Evolutionary conservation across 2,888 invertebrate genomes (phyloP), one percentile per base, ranked within the genome.

Genomic region (Operophtera brumata): DNA sequence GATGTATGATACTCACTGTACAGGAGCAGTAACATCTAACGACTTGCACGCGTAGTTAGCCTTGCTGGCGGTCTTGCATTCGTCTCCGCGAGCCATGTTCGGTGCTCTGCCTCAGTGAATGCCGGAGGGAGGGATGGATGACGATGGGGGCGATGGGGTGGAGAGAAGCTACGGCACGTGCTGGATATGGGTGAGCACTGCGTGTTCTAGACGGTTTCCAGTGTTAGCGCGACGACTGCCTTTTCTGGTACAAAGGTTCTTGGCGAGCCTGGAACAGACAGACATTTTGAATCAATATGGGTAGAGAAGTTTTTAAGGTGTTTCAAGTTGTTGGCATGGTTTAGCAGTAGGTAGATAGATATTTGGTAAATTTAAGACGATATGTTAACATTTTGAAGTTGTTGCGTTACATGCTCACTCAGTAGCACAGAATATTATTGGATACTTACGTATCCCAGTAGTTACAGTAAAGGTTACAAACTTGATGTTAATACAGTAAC

Each of bases 151-250:
- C 12, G 51, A 46, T 52, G n/a, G 35, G 12, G 7, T 11, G 59
- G 44, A 35, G 67, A 12, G 65, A 47, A 79, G 64, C 93, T 95
- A 96, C 67, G 96, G 96, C 62, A 96, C 96, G 94, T 95, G 96
- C 82, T 96, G 95, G 46, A 96, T 90, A 78, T 94, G 94, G 45
- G 95, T 96, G 43, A 96, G 93, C 39, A 96, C 96, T 75, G 95
- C 92, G 81, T 96, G 93, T 92, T 96, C 96, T 84, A 96, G 87
- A 56, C 94, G 92, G 91, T 96, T 96, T 66, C 94, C 96, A 83
- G 95, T 93, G 90, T 96, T 96, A 67, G 95, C 96, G 66, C 94
- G 93, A 73, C 96, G 93, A 72, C 96, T 96, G 69, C 96, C 95
- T 92, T 96, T 95, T 71, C 94, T 93, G 57, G 95, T 95, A 76